Evolutionary conservation across 1,140 invertebrate species (phyloP).

Genomic region (Zeugodacus cucurbitae): DNA sequence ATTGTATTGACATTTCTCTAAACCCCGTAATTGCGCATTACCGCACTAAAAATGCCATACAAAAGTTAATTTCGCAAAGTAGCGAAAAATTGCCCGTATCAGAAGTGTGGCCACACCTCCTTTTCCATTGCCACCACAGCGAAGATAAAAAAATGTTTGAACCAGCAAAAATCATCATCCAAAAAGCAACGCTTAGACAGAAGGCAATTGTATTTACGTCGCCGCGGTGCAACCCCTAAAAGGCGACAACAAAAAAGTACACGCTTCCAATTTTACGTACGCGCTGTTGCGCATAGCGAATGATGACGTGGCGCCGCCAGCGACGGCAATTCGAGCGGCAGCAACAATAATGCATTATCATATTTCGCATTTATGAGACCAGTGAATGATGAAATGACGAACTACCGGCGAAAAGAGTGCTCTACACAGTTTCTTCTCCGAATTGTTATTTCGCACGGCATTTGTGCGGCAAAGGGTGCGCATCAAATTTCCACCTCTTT

Average conservation of each 20-base stretch:
- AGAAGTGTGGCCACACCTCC: not conserved
- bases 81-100: conserved; percentile 31
- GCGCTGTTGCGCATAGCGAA: not conserved
- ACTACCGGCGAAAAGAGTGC: not conserved
- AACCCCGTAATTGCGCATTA: not conserved
- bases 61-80: conserved; percentile 26
- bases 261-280: not conserved
- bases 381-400: conserved; percentile 18
- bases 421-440: not conserved
- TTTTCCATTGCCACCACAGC: not conserved
- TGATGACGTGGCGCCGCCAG: not conserved
- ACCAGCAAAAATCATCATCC: not conserved
- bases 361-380: conserved; percentile 8
- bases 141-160: not conserved
- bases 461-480: conserved; percentile 20
- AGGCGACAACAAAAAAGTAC: not conserved
- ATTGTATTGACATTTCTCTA: not conserved
- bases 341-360: conserved; percentile 23
- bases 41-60: not conserved
- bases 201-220: not conserved
- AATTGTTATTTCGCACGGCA: not conserved
- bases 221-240: not conserved
- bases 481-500: conserved; percentile 40
- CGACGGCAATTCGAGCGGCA: not conserved
- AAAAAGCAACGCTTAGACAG: not conserved